Conservation (phyloP, 2,113 vertebrate genomes). For the Otus sunia region DNA sequence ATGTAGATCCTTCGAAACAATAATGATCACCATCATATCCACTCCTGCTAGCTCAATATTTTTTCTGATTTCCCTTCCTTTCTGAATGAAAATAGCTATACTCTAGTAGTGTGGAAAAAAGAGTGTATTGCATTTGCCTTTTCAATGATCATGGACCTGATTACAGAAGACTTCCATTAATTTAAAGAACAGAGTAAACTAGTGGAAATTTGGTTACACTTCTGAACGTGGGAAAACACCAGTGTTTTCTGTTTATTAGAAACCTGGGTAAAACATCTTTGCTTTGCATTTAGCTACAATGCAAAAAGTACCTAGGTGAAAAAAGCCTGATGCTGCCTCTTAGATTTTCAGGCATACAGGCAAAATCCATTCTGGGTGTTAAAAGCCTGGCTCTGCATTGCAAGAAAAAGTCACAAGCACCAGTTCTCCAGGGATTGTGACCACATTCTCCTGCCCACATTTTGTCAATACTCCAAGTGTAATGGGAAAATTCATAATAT, state of each 20-base stretch:
- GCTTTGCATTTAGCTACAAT: background rate
- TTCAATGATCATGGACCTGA: background rate
- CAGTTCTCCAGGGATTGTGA: background rate
- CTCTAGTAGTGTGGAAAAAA: accelerated
- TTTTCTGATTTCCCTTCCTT: background rate
- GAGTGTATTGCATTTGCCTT: accelerated
- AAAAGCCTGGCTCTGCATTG: background rate
- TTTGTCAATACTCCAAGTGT: background rate
- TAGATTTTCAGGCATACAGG: background rate
- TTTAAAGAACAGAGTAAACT: background rate
- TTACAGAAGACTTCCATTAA: background rate
- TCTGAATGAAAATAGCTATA: background rate
- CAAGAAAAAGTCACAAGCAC: background rate
- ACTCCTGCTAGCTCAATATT: background rate
- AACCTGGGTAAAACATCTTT: background rate
- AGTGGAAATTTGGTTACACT: background rate
- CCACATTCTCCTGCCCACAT: background rate
- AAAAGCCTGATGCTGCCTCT: background rate
- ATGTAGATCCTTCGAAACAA: background rate
- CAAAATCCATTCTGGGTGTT: background rate
- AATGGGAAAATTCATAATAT: background rate
- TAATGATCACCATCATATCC: background rate
- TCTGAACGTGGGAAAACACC: background rate
- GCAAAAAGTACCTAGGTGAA: background rate
- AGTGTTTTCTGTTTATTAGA: background rate